Conservation (phyloP, 2,888 invertebrate genomes). For the Timandra comae region DNA sequence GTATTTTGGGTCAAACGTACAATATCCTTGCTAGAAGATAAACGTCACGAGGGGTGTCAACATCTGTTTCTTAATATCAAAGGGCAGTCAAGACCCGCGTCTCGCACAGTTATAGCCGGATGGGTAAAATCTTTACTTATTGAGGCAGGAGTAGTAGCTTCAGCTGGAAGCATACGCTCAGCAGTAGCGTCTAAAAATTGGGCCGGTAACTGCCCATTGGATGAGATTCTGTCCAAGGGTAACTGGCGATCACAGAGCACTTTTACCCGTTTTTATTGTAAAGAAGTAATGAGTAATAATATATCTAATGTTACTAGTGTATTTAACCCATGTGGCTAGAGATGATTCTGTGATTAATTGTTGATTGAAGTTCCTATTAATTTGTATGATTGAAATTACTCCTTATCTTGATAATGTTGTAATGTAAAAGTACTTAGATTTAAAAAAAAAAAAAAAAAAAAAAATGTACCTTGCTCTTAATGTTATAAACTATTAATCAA, state of each 20-base stretch:
- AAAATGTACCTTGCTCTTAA: no score
- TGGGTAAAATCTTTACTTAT: constrained; percentile 17
- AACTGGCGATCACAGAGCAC: constrained; percentile 13
- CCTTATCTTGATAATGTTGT: no score
- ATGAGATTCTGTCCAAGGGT: constrained; percentile 19
- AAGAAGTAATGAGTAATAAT: no score
- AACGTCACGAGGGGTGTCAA: not conserved
- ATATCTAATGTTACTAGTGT: no score
- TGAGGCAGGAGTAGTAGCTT: constrained; percentile 15
- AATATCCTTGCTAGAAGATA: not conserved
- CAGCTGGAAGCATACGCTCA: constrained; percentile 20
- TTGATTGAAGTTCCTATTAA: no score
- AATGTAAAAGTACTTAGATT: no score
- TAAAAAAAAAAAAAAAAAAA: no score
- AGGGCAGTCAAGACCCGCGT: constrained; percentile 9
- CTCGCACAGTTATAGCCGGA: constrained; percentile 13
- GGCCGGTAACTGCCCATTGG: constrained; percentile 14
- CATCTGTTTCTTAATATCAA: constrained; percentile 11
- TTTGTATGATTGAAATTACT: no score
- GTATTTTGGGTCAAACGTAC: not conserved
- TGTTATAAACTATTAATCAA: no score
- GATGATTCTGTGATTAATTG: no score
- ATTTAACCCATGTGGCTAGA: no score
- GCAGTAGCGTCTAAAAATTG: constrained; percentile 23
- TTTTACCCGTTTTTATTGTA: no score